These are phyloP conservation scores for Jordanella pulchra DNA, from an alignment of 2,797 vertebrate genomes.

Conservation along the genomic window DNA sequence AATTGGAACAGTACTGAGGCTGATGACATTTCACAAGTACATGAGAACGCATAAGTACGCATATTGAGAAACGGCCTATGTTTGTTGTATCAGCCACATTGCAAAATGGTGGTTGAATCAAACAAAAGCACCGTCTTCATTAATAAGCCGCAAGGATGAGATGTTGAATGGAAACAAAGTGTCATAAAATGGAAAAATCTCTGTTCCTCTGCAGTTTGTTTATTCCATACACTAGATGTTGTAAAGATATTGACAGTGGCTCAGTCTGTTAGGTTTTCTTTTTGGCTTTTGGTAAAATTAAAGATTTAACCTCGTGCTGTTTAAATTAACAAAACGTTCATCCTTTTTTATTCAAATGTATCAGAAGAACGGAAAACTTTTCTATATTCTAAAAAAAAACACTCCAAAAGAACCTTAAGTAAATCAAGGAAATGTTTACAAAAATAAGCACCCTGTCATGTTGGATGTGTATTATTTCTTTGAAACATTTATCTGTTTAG, in stretches of 20 bases:
- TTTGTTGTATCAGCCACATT: neutral
- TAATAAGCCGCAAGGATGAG: conserved; percentile 4
- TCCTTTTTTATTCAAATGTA: neutral
- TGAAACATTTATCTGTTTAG: conserved; percentile 27
- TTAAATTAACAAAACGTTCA: neutral
- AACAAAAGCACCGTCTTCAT: neutral
- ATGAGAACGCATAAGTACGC: no score
- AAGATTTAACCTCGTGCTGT: neutral
- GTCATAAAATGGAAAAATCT: conserved; percentile 6
- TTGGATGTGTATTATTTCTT: conserved; percentile 13
- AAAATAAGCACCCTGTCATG: neutral
- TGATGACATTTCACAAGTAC: no score
- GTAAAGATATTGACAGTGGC: neutral
- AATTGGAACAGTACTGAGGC: no score
- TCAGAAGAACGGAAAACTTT: neutral
- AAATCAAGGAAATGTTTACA: conserved; percentile 1
- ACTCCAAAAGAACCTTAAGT: neutral
- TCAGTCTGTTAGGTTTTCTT: neutral
- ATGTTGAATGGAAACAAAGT: conserved; percentile 17
- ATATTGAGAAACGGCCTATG: no score
- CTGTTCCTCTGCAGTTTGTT: neutral
- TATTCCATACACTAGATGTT: neutral
- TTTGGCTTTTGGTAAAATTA: neutral
- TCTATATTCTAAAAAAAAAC: neutral
- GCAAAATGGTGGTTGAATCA: conserved; percentile 1